phyloP scores from a whole-genome alignment of 2,888 invertebrate species.

The Timema podura region DNA sequence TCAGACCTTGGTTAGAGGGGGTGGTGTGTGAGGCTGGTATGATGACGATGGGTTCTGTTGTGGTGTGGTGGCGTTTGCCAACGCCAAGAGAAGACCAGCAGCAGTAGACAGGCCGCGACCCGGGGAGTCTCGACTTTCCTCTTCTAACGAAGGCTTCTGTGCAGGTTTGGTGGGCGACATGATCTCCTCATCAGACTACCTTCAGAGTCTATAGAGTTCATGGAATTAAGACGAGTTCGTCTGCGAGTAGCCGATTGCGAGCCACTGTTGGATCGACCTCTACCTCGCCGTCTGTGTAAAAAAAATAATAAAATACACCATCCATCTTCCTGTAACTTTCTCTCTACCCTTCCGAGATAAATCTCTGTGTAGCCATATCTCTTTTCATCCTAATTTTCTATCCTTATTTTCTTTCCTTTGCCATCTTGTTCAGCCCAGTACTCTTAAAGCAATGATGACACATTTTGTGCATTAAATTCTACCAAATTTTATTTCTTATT shows the following conservation, averaged over 20 bases:
- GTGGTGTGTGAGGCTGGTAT: slow-evolving; percentile 23
- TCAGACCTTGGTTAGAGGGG: slow-evolving; percentile 26
- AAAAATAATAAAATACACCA: neutral
- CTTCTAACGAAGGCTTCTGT: neutral
- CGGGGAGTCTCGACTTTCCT: slow-evolving; percentile 12
- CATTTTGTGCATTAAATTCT: no score
- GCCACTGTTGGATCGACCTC: slow-evolving; percentile 61
- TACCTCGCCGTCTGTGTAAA: slow-evolving; percentile 35
- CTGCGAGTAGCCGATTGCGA: slow-evolving; percentile 28
- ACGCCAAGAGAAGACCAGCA: slow-evolving; percentile 55
- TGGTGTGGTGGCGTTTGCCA: slow-evolving; percentile 46
- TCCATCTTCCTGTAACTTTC: no score
- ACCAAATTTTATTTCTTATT: no score
- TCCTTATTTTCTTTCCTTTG: no score
- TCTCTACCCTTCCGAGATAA: no score
- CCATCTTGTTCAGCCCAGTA: no score
- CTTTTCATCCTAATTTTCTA: no score
- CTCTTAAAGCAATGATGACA: no score
- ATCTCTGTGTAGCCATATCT: no score
- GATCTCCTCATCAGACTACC: slow-evolving; percentile 1
- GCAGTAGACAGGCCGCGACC: slow-evolving; percentile 43
- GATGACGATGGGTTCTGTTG: slow-evolving; percentile 20
- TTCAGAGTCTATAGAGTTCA: slow-evolving; percentile 12
- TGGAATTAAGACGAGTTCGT: neutral
- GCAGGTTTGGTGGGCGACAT: no score